Evolutionary conservation across 1,140 invertebrate genomes (phyloP).

Genomic region (Drosophila quadrilineata): DNA sequence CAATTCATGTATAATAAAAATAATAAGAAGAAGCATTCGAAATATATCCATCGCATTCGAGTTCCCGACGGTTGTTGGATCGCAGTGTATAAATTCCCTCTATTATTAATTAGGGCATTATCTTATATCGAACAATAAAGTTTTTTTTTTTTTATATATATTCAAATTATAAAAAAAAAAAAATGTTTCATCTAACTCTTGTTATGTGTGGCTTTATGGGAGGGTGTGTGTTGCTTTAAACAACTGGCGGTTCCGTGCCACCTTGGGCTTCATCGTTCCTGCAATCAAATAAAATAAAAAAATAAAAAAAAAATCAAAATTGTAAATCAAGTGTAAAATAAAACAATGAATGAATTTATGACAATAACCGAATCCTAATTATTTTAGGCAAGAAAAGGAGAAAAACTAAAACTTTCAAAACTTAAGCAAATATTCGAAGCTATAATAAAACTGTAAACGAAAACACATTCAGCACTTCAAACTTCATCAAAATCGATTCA

Average conservation of each 20-base stretch:
- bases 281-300: conserved; percentile 24
- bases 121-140: conserved; percentile 4
- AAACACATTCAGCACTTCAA: too few species aligned
- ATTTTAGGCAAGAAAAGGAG: too few species aligned
- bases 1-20: conserved; percentile 46
- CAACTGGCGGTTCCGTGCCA: conserved; percentile 74
- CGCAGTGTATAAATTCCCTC: not conserved
- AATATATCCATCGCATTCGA: conserved; percentile 14
- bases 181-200: conserved; percentile 57
- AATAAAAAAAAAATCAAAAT: conserved; percentile 18
- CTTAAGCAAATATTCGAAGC: too few species aligned
- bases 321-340: not conserved
- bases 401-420: too few species aligned
- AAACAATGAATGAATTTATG: not conserved
- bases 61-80: conserved; percentile 2
- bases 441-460: too few species aligned
- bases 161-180: conserved; percentile 43
- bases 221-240: conserved; percentile 53
- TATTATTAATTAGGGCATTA: conserved; percentile 18
- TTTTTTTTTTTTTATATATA: not conserved
- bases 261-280: conserved; percentile 56
- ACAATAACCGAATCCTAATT: too few species aligned
- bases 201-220: conserved; percentile 14
- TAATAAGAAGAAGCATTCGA: conserved; percentile 41
- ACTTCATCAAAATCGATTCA: too few species aligned